Conservation (phyloP, 1,140 invertebrate genomes). For the Amphibalanus amphitrite region DNA sequence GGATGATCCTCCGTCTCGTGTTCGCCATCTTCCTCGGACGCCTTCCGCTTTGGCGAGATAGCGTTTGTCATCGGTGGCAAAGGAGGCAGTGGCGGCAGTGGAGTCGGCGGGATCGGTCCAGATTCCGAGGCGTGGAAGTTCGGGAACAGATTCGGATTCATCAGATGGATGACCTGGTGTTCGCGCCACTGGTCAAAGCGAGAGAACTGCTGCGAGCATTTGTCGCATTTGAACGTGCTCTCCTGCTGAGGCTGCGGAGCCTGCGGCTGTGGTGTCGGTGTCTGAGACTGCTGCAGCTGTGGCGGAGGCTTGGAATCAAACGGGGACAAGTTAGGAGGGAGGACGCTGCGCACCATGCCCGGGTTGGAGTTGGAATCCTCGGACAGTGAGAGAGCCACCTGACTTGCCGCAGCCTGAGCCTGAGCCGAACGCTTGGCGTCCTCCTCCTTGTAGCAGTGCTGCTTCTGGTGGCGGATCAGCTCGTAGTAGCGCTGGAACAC, state of each 20-base stretch:
- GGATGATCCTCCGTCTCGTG: constrained; percentile 47
- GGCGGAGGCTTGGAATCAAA: too few relatives aligned
- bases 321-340: too few relatives aligned
- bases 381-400: constrained; percentile 46
- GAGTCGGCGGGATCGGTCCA: too few relatives aligned
- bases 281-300: too few relatives aligned
- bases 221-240: constrained; percentile 85
- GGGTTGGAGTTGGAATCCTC: constrained; percentile 80
- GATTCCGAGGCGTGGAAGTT: too few relatives aligned
- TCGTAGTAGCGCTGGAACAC: constrained; percentile 98
- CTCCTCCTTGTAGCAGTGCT: constrained; percentile 93
- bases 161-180: constrained; percentile 85
- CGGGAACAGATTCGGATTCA: too few relatives aligned
- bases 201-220: constrained; percentile 79
- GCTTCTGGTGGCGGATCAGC: constrained; percentile 95
- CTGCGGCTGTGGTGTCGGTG: too few relatives aligned
- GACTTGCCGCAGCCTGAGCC: constrained; percentile 74
- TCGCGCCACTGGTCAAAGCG: constrained; percentile 81
- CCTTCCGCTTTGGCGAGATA: constrained; percentile 42
- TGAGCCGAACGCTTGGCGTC: constrained; percentile 82
- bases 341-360: too few relatives aligned
- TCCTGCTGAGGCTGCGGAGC: too few relatives aligned
- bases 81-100: too few relatives aligned
- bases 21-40: constrained; percentile 32
- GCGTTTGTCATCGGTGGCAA: too few relatives aligned